Percentiles rank a stretch among this genome's conserved stretches.
phyloP scores from a whole-genome alignment of 2,797 vertebrate genomes.

The Sitta carolinensis region DNA sequence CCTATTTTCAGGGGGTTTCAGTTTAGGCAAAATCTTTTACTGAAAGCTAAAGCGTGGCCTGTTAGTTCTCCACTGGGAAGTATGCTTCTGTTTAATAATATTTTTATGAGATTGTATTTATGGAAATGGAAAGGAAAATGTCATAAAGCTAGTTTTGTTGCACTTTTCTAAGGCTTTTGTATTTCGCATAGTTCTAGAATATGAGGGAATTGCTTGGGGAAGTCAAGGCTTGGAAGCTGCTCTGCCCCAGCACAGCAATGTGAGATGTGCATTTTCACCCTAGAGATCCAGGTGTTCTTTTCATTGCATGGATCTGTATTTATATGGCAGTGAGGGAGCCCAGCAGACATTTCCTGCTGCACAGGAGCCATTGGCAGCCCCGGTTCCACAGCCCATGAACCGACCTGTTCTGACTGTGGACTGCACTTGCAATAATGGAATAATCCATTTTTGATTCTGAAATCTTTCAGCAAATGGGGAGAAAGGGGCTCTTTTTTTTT shows the following conservation, averaged over 20 bases:
- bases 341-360: conserved; percentile 46
- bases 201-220: neutral
- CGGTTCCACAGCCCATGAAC: neutral
- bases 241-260: neutral
- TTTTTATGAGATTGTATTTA: conserved; percentile 66
- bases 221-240: neutral
- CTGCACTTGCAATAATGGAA: conserved; percentile 23
- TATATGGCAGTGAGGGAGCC: conserved; percentile 7
- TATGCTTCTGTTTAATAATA: conserved; percentile 57
- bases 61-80: conserved; percentile 21
- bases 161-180: conserved; percentile 63
- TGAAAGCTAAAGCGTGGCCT: conserved; percentile 2
- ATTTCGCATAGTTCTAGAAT: conserved; percentile 47
- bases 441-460: neutral
- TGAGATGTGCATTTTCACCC: neutral
- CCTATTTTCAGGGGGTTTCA: conserved; percentile 38
- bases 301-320: neutral
- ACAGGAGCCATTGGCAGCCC: conserved; percentile 44
- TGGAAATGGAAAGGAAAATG: conserved; percentile 41
- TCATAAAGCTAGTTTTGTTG: conserved; percentile 60
- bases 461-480: neutral
- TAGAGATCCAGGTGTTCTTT: neutral
- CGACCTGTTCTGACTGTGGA: neutral
- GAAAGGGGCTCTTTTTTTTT: neutral
- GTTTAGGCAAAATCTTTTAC: neutral